Conservation (phyloP, 2,888 invertebrate genomes). For the Bellardia bayeri region DNA sequence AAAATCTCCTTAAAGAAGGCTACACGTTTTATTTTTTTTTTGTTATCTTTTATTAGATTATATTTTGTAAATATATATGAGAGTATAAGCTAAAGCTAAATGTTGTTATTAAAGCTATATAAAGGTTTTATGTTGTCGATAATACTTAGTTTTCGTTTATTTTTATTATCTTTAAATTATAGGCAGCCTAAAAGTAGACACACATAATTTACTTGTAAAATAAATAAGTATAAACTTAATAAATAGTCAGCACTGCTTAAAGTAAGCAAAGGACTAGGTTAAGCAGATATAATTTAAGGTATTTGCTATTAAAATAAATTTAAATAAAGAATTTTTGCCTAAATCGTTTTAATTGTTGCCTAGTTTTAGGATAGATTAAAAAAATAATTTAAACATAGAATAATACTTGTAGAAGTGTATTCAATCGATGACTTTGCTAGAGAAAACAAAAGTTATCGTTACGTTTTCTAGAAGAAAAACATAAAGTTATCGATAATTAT, state of each 20-base stretch:
- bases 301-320: neutral
- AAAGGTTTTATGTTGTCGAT: neutral
- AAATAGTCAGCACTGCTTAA: neutral
- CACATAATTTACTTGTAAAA: neutral
- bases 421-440: no score
- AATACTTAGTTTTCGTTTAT: conserved; percentile 7
- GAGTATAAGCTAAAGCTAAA: neutral
- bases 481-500: no score
- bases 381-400: no score
- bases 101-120: conserved; percentile 6
- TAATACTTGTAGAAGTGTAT: no score
- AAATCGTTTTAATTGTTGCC: no score
- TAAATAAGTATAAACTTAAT: neutral
- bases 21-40: neutral
- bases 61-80: neutral
- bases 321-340: no score
- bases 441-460: no score
- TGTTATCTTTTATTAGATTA: neutral
- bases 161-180: neutral
- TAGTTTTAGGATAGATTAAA: no score
- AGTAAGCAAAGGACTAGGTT: neutral
- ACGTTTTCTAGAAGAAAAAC: no score
- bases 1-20: conserved; percentile 4
- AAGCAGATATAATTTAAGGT: neutral
- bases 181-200: neutral